A percentile compares a stretch with the other conserved stretches of the same genome.
Evolutionary conservation across 2,888 invertebrate species (phyloP).

Genomic region (Amphimallon solstitiale): DNA sequence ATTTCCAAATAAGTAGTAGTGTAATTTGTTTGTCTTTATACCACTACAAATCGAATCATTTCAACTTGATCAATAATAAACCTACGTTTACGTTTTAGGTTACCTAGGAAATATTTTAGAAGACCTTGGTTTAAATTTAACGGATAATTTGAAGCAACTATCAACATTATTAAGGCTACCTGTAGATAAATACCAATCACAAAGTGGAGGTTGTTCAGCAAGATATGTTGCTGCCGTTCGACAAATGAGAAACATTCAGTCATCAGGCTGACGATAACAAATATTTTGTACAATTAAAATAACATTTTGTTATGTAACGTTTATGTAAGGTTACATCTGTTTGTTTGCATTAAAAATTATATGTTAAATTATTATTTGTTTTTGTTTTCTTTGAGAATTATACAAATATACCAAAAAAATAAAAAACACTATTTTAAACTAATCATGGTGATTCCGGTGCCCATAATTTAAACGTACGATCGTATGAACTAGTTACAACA

Average conservation of each 20-base stretch:
- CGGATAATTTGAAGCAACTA: constrained; percentile 75
- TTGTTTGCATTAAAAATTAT: too few relatives aligned
- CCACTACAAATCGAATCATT: too few relatives aligned
- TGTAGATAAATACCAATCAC: constrained; percentile 73
- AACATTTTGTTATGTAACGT: neutral
- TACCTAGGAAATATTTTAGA: constrained; percentile 85
- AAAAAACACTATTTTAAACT: neutral
- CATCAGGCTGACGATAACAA: constrained; percentile 44
- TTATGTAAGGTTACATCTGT: neutral
- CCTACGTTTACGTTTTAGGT: too few relatives aligned
- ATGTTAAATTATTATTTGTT: too few relatives aligned
- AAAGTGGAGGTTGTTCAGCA: constrained; percentile 75
- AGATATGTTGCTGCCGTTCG: constrained; percentile 78
- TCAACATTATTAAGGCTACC: constrained; percentile 73
- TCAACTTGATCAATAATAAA: too few relatives aligned
- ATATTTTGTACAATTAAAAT: neutral
- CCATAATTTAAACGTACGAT: constrained; percentile 98
- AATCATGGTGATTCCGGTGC: constrained; percentile 70
- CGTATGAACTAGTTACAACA: constrained; percentile 93
- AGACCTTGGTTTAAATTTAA: constrained; percentile 79
- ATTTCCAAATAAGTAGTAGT: too few relatives aligned
- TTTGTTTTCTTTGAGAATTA: too few relatives aligned
- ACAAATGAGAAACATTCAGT: constrained; percentile 79
- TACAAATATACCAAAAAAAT: neutral
- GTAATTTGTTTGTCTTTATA: too few relatives aligned